Evolutionary conservation across 92 coral and sea anemone genomes (phyloP).

Genomic region (Paragorgia papillata): DNA sequence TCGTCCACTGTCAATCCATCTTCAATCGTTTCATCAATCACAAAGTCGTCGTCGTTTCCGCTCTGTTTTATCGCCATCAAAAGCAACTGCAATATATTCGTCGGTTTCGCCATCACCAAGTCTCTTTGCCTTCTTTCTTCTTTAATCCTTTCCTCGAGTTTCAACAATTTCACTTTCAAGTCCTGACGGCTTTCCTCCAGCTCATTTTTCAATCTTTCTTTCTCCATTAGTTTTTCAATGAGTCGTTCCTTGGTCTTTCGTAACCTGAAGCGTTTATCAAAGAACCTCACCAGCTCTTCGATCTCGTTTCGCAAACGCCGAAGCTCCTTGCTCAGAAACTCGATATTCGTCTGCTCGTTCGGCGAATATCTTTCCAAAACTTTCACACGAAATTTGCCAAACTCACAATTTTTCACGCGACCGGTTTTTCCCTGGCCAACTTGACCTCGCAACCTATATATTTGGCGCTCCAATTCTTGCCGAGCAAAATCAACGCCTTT

Average conservation of each 20-base stretch:
- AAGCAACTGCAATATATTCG: conserved; percentile 8
- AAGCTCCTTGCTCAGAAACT: conserved; percentile 15
- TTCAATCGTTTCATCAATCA: neutral
- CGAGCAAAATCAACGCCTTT: neutral
- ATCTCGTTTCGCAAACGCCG: conserved; percentile 11
- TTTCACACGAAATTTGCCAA: conserved; percentile 29
- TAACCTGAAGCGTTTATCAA: conserved; percentile 25
- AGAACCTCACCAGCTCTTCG: conserved; percentile 16
- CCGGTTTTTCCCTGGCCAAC: neutral
- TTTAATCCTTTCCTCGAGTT: conserved; percentile 6
- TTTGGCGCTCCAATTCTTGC: neutral
- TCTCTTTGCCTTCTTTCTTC: conserved; percentile 17
- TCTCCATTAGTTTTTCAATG: conserved; percentile 26
- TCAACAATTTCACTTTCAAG: conserved; percentile 4
- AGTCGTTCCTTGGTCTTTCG: conserved; percentile 14
- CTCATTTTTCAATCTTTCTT: conserved; percentile 11
- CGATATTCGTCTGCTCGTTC: conserved; percentile 10
- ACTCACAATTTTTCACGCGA: neutral
- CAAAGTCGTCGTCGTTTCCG: neutral
- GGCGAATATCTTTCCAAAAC: conserved; percentile 18
- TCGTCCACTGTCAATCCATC: conserved; percentile 7
- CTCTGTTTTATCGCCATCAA: conserved; percentile 16
- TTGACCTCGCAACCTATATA: neutral
- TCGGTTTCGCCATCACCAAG: conserved; percentile 5
- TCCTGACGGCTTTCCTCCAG: neutral